Evolutionary conservation across 2,113 vertebrate genomes (phyloP).

Genomic region (Sceloporus undulatus): DNA sequence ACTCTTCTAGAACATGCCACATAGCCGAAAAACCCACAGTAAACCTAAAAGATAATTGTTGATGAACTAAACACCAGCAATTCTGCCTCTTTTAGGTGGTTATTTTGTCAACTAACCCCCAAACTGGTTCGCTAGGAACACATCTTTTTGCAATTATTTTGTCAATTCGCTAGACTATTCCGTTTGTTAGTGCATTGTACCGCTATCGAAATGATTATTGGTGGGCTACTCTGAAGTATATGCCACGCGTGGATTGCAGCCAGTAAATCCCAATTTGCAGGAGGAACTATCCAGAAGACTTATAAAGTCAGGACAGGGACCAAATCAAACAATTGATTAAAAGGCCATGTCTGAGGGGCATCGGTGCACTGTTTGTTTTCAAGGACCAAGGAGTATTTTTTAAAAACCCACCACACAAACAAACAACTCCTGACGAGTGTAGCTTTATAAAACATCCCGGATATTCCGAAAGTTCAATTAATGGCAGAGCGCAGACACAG

Average conservation of each 20-base stretch:
- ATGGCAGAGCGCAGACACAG: conserved; percentile 54
- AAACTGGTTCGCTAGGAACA: neutral
- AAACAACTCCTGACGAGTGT: conserved; percentile 19
- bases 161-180: neutral
- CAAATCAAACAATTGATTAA: conserved; percentile 9
- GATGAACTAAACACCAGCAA: neutral
- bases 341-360: conserved; percentile 45
- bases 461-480: conserved; percentile 67
- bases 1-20: too few species aligned
- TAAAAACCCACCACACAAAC: neutral
- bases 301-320: neutral
- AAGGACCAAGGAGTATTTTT: conserved; percentile 43
- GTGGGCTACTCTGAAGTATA: neutral
- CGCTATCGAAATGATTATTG: neutral
- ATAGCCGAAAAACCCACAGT: too few species aligned
- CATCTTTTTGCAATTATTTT: neutral
- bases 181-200: neutral
- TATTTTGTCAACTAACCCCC: neutral
- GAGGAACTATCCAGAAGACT: neutral
- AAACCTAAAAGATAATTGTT: neutral
- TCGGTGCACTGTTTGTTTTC: conserved; percentile 5
- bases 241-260: neutral
- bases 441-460: conserved; percentile 59
- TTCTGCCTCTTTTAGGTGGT: neutral
- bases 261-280: neutral